A percentile compares a stretch with the other conserved stretches of the same genome.
These are phyloP conservation scores for Candoia aspera DNA, from an alignment of 2,113 vertebrate genomes.

Conservation along the genomic window DNA sequence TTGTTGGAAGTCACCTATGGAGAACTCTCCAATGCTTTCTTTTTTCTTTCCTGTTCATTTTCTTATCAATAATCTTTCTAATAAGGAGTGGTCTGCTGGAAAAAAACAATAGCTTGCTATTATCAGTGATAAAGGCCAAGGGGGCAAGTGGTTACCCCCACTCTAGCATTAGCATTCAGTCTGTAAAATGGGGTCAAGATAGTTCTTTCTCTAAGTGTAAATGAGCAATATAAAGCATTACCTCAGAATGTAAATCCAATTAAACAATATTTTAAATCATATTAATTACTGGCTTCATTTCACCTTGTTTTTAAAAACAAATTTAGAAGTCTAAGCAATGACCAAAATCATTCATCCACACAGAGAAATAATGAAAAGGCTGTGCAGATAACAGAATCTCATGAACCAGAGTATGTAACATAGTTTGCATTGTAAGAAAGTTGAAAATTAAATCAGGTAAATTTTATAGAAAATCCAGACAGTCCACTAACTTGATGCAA, in stretches of 20 bases:
- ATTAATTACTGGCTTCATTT: neutral
- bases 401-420: neutral
- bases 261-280: neutral
- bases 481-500: too few relatives aligned
- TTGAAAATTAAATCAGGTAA: neutral
- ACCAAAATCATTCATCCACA: neutral
- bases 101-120: neutral
- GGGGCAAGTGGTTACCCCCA: neutral
- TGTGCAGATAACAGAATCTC: neutral
- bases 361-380: neutral
- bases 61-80: neutral
- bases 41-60: neutral
- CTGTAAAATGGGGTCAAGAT: neutral
- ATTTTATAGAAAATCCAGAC: neutral
- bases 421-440: neutral
- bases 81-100: neutral
- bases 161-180: neutral
- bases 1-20: neutral
- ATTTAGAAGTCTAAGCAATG: neutral
- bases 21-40: neutral
- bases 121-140: neutral
- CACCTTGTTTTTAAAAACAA: neutral
- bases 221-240: neutral
- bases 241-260: neutral
- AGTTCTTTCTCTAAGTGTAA: neutral